Conservation (phyloP, 2,797 vertebrate species). For the Scolopax rusticola region DNA sequence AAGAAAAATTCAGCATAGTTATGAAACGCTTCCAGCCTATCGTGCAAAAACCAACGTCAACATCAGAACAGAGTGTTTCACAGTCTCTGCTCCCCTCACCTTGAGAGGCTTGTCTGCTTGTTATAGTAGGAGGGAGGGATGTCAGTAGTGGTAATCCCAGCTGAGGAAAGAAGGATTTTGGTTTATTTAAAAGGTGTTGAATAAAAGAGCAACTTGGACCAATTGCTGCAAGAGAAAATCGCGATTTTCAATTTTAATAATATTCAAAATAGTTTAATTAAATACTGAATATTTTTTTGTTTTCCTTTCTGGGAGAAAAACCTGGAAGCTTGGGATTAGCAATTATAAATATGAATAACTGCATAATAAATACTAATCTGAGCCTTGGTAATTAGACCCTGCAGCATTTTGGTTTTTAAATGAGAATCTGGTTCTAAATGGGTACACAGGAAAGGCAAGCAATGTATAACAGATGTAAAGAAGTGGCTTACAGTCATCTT, state of each 20-base stretch:
- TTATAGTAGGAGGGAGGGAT: not conserved
- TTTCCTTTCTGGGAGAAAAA: not conserved
- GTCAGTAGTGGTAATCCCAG: not conserved
- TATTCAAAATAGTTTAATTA: not conserved
- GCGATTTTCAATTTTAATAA: not conserved
- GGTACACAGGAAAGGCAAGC: not conserved
- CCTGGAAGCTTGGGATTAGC: not conserved
- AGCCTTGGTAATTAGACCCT: not conserved
- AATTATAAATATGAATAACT: slow-evolving; percentile 41
- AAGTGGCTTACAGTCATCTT: not conserved
- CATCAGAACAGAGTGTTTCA: not conserved
- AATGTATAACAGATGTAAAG: not conserved
- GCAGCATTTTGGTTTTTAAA: slow-evolving; percentile 21
- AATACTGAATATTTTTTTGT: not conserved
- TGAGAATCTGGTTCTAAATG: not conserved
- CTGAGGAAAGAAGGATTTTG: not conserved
- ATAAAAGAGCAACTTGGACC: not conserved
- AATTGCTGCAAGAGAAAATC: not conserved
- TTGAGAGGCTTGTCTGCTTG: not conserved
- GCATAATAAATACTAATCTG: slow-evolving; percentile 12
- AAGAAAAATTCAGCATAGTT: not conserved
- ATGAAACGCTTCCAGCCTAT: not conserved
- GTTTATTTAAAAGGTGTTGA: not conserved
- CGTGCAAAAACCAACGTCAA: not conserved
- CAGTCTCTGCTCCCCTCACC: not conserved